Evolutionary conservation across 2,888 invertebrate genomes (phyloP), one percentile per base, ranked within the genome.

Genomic region (Scaptomyza cyrtandrae): DNA sequence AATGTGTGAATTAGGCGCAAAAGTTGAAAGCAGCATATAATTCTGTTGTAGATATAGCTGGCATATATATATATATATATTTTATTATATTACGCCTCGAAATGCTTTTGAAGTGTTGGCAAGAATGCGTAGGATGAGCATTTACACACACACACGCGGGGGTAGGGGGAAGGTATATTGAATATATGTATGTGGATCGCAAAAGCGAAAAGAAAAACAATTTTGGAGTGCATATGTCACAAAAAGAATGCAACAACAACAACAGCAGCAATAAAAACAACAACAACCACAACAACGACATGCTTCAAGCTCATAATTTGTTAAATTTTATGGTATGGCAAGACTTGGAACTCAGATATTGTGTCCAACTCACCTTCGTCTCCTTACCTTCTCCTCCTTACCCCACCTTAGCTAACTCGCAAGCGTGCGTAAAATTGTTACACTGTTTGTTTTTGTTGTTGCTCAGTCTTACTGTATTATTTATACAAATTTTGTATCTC

Each of bases 1-100:
- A 45, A 69, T 75, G 84, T 86, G 86, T 86, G 86, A 87, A 87
- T 87, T 87, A 83, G 82, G 80, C 84, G 87, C 81, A 79, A 77
- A 87, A 87, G 75, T 86, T 86, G 75, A 86, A 86, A 86, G 86
- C 62, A 72, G 69, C 78, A 63, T 53, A 77, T 78, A 83, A 86
- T 80, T 74, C 59, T 59, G 71, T 69, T 59, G 68, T 68, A 62
- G 62, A 49, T 50, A 55, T 37, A 39, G 39, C 54, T 57, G 54
- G 62, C 16, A 41, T 16, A 41, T 5, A 41, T 39, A 37, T n/a
- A 37, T n/a, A 7, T 39, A 35, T 56, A 68, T 80, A 80, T 80
- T 78, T 75, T 78, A 84, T 80, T 77, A 71, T 71, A 72, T 71
- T 71, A 59, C 70, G 71, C 63, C 61, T 53, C 65, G 67, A 75